Conservation (phyloP, 2,797 vertebrate species). For the Sebastes glaucus region DNA sequence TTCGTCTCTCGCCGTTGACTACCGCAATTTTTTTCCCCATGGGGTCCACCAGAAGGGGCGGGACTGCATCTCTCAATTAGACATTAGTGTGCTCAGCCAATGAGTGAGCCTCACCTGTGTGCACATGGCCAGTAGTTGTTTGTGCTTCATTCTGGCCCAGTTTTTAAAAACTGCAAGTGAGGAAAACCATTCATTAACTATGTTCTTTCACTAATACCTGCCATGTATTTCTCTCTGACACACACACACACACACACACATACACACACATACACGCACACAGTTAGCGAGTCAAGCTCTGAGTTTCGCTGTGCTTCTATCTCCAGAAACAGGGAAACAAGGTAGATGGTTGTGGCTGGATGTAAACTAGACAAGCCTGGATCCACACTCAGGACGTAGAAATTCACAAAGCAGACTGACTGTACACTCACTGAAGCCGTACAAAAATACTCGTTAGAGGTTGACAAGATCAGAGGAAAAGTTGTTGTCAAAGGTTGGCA, state of each 20-base stretch:
- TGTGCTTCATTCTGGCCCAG: constrained; percentile 31
- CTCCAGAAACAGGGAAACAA: constrained; percentile 37
- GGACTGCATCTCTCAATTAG: neutral
- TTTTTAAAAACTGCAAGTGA: constrained; percentile 1
- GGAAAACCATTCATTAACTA: neutral
- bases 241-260: constrained; percentile 12
- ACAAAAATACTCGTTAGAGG: constrained; percentile 50
- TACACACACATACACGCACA: constrained; percentile 24
- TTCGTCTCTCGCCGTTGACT: too few species aligned
- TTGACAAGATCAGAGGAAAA: constrained; percentile 23
- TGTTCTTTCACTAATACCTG: neutral
- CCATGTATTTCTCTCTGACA: neutral
- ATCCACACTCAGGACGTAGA: constrained; percentile 44
- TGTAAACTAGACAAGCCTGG: constrained; percentile 56
- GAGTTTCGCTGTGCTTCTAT: constrained; percentile 56
- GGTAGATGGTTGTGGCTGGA: constrained; percentile 55
- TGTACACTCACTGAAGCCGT: constrained; percentile 37
- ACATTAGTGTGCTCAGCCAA: constrained; percentile 5
- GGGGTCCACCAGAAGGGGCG: too few species aligned
- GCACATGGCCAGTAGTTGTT: neutral
- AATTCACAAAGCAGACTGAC: constrained; percentile 50
- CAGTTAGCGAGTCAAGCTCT: constrained; percentile 11
- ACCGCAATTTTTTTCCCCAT: too few species aligned
- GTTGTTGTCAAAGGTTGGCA: constrained; percentile 53
- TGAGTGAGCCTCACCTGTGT: constrained; percentile 7